Evolutionary conservation across 2,888 invertebrate genomes (phyloP), one percentile per base, ranked within the genome.

Genomic region (Oeneis ivallda): DNA sequence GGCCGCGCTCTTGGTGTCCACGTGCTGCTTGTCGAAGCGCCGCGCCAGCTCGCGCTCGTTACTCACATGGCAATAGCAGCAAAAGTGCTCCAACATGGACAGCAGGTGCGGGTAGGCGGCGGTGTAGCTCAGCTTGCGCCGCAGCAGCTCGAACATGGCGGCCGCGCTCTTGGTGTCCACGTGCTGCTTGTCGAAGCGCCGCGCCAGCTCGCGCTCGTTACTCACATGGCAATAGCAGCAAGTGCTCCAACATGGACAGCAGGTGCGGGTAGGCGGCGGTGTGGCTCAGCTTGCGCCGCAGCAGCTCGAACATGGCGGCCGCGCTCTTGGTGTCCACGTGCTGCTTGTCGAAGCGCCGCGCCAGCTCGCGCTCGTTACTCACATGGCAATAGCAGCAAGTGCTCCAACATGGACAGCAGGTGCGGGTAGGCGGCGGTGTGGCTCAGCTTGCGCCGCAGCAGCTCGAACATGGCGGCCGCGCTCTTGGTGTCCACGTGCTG

Each of bases 401-500:
- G 32, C 32, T 34, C 32, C 32, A 34, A 34, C 32, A 34, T 34
- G 4, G 32, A 34, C 32, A 34, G 32, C 32, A 34, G 32, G 6
- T 34, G 32, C 6, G 32, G 6, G 4, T 5, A 6, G 4, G 6
- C 6, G 32, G 32, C 6, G 32, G 32, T 97, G 84, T 98, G 97
- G 80, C 96, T 96, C 65, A 99, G 93, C 87, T 98, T 98, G 75
- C 96, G 93, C 73, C 97, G 92, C 71, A 98, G 83, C 72, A 98
- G 89, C 80, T 98, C 98, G 81, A 98, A 98, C 98, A 98, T 98
- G 59, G 95, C 94, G 0, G 95, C 94, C 1, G 98, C 98, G 84
- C 98, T 98, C 6, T 34, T 41, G 41, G 4, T n/a, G 17, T 49
- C 17, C 32, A 34, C 32, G 4, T 34, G 32, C 32, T 97, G 96